Base-by-base conservation (phyloP, 2,888 invertebrate species). In the Leptopilina drosophilae region DNA sequence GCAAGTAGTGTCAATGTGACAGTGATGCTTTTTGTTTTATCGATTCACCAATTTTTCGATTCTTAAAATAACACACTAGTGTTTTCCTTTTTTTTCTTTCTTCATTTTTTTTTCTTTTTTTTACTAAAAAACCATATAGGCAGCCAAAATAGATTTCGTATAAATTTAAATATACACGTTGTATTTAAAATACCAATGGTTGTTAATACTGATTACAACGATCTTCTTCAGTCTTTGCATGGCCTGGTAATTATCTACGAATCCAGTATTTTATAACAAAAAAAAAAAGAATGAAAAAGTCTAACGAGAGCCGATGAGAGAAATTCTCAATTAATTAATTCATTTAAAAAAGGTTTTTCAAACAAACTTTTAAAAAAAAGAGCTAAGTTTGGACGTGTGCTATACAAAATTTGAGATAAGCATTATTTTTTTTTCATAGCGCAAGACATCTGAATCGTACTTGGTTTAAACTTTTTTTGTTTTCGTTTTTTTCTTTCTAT, bases 121-220 rank as follows among this genome's bases (percentile, higher is more conserved):
- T 49, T 49, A 42, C 67, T 78, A 80, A 79, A 77, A 79, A 81
- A 78, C 81, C 78, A 83, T 80, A 69, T 79, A 84, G 85, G 84
- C 85, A 86, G 84, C 85, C 85, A 86, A 88, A 87, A 85, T 84
- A 85, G 82, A 87, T 87, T 84, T 85, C 80, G 79, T 86, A 85
- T 77, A 86, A 86, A 85, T 82, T 86, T 84, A 81, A 82, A 83
- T 87, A 81, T 87, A 85, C 84, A 85, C 81, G 79, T 86, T 82
- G 80, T 85, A 87, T 87, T 85, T 83, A 89, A 88, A 89, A 88
- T 87, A 88, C 87, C 87, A 89, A 89, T 87, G 85, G 83, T 86
- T 85, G 82, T 87, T 88, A 89, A 90, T 90, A 89, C 89, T 89
- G 89, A 89, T 89, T 88, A 86, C 81, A 88, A 87, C 87, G 86